phyloP scores from a whole-genome alignment of 2,113 vertebrate species.

The Halichoerus grypus region DNA sequence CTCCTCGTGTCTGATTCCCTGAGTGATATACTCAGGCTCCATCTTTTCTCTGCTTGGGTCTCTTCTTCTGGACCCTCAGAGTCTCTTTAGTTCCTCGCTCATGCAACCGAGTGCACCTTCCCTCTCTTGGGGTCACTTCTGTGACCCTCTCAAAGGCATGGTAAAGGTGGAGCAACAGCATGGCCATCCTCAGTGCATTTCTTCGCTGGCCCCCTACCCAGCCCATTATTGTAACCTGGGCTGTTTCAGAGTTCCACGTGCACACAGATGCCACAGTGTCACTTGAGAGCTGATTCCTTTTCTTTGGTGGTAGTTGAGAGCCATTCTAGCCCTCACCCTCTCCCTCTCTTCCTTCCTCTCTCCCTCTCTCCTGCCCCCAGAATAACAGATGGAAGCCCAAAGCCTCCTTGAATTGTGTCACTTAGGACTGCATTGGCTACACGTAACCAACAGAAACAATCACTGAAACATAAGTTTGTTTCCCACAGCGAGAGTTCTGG shows the following conservation, averaged over 20 bases:
- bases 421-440: neutral
- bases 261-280: neutral
- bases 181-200: neutral
- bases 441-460: neutral
- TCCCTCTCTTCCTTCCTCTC: neutral
- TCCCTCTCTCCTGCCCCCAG: neutral
- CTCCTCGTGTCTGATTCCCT: neutral
- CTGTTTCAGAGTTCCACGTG: neutral
- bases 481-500: neutral
- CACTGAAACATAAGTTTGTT: neutral
- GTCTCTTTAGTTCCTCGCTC: neutral
- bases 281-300: neutral
- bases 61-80: neutral
- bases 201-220: neutral
- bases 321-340: neutral
- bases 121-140: neutral
- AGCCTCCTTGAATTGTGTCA: neutral
- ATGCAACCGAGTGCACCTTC: neutral
- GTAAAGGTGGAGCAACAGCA: neutral
- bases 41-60: neutral
- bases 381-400: neutral
- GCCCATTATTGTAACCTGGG: neutral
- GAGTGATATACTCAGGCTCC: neutral
- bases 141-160: neutral
- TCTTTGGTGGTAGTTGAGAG: neutral